Evolutionary conservation across 2,797 vertebrate genomes (phyloP).

Genomic region (Coluber constrictor): DNA sequence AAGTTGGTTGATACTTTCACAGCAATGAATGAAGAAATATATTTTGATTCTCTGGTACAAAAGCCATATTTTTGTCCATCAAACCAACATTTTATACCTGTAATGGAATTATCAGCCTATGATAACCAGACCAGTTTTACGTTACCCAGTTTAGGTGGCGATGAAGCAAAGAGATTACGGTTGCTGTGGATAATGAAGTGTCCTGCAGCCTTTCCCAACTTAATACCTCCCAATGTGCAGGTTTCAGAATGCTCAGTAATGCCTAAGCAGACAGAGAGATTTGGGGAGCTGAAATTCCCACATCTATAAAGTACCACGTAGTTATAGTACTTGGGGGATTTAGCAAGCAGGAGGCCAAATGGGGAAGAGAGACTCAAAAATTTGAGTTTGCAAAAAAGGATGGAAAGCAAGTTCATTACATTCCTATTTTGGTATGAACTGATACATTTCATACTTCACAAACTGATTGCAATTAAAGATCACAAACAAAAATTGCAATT

Average conservation of each 20-base stretch:
- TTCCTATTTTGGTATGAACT: background rate
- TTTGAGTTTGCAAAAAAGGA: background rate
- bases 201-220: background rate
- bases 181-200: background rate
- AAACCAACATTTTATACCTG: background rate
- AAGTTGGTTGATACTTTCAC: background rate
- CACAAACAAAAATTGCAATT: background rate
- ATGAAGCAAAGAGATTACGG: background rate
- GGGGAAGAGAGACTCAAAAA: background rate
- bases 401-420: background rate
- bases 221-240: background rate
- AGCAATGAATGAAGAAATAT: background rate
- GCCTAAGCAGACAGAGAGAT: background rate
- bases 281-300: background rate
- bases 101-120: background rate
- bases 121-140: background rate
- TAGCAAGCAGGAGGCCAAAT: background rate
- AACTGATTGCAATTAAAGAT: background rate
- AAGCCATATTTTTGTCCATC: background rate
- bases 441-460: background rate
- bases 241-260: background rate
- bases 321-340: background rate
- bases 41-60: background rate
- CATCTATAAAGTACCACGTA: background rate
- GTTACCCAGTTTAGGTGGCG: background rate